Base-by-base conservation (phyloP, 2,113 vertebrate species). In the rat (Rattus norvegicus) region DNA sequence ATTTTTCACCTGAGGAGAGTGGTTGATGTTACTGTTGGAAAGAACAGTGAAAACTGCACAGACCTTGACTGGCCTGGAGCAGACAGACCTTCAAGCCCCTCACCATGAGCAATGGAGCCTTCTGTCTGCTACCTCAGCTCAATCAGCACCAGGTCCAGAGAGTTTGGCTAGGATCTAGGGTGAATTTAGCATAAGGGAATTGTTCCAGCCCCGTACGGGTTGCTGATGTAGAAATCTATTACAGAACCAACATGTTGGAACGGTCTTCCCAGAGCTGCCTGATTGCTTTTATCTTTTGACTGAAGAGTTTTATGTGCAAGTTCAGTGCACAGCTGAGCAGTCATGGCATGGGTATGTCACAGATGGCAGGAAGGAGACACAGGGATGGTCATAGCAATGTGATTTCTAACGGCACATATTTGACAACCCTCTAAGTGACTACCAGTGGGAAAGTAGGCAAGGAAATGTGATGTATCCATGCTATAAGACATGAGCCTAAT, bases 121-220 rank as follows among this genome's bases (percentile, higher is more conserved):
- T 26, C 30, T n/a, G 36, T 26, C 30, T n/a, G 36, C 47, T 4
- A 8, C 85, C 30, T n/a, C 47, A 70, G 65, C 30, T 70, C 6
- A 9, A 5, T 26, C 3, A 70, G 22, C 19, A 52, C 1, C 43
- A n/a, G 47, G 20, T 54, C 85, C 14, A 49, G 28, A 65, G 63
- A 28, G 8, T 47, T 33, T 22, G 0, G 1, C 26, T 2, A 67
- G 7, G 9, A 12, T 47, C 8, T 67, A 26, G 17, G 13, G 13
- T 84, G 6, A 63, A 1, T 83, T 28, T 61, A 54, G 36, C 2
- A 26, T 61, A 24, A 39, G 22, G 24, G 24, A 83, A 61, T 26
- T 26, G 22, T 6, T 43, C 56, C n/a, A 84, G 22, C 11, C 81
- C 24, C 63, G n/a, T 24, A 84, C 24, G 2, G 49, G 24, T 1